Base-by-base conservation (phyloP, 2,113 vertebrate species). In the Urocolius indicus region DNA sequence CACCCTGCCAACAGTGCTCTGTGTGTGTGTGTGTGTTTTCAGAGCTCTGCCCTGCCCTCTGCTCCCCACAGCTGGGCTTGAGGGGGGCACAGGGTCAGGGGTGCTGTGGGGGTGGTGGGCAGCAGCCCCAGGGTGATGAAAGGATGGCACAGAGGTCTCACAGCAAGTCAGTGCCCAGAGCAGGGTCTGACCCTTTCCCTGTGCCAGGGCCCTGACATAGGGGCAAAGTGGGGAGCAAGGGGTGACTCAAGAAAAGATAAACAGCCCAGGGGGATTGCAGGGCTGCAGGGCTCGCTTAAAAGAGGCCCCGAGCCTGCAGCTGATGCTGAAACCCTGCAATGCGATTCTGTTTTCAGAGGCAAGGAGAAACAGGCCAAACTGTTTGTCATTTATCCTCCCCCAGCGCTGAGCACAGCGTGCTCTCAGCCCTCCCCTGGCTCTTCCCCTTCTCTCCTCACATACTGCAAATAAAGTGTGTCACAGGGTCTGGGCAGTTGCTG, bases 171-270 rank as follows among this genome's bases (percentile, higher is more conserved):
- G 49, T 32, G 79, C 22, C 2, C 0, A 54, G 27, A 78, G 54
- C 54, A 16, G 48, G 32, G 17, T 9, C 73, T 43, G 73, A 48
- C 4, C 45, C 73, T 30, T 38, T 66, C 36, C 32, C 71, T 1
- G 0, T 9, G 49, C 63, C 73, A 14, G 57, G 8, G 17, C 38
- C 38, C 52, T 3, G 2, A 3, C 0, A 32, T 1, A 1, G 4
- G 1, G 29, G 16, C 49, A 34, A n/a, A 34, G 22, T 16, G 1
- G 24, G 45, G 18, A 16, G 15, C 9, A 10, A 38, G n/a, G n/a
- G 45, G 13, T 27, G 74, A 27, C 54, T 43, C 9, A 0, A 7
- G 41, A 38, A 34, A 65, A 15, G 52, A 41, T 49, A 83, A 55
- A n/a, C 0, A 4, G 29, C 34, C 36, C n/a, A 1, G 0, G 34